These are phyloP conservation scores for Echiichthys vipera DNA, from an alignment of 2,797 vertebrate genomes.

Conservation along the genomic window DNA sequence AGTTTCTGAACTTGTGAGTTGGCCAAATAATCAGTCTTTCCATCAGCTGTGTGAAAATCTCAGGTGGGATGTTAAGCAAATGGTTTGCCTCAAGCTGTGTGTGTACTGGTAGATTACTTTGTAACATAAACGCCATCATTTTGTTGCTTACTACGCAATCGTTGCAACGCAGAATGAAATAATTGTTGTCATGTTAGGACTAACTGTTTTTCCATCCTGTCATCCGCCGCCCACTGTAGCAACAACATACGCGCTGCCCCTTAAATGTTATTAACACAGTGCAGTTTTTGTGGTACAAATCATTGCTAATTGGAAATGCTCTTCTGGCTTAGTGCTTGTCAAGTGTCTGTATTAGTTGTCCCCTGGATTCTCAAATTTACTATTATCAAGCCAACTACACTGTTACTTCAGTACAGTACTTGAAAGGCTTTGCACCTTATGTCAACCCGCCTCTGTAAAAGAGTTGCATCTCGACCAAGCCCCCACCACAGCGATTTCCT, in stretches of 20 bases:
- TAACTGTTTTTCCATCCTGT: neutral
- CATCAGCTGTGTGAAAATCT: slow-evolving; percentile 2
- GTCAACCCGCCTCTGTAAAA: neutral
- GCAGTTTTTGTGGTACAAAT: neutral
- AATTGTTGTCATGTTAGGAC: neutral
- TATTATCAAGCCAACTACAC: neutral
- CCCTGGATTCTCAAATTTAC: neutral
- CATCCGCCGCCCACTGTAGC: neutral
- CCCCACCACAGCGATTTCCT: no score
- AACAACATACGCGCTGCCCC: neutral
- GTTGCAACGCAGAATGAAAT: neutral
- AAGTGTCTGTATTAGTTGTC: neutral
- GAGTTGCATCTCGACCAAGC: no score
- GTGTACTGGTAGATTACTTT: slow-evolving; percentile 1
- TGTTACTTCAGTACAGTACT: no score
- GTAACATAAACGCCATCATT: neutral
- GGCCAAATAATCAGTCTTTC: neutral
- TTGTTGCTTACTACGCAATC: neutral
- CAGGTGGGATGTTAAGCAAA: neutral
- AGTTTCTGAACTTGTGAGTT: slow-evolving; percentile 83
- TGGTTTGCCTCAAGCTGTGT: neutral
- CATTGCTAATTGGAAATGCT: neutral
- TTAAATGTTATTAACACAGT: neutral
- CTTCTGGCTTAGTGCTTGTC: neutral
- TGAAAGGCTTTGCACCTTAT: neutral